A percentile compares a stretch with the other conserved stretches of the same genome.
These are phyloP conservation scores for Beris chalybata DNA, from an alignment of 2,888 invertebrate species.

Conservation along the genomic window DNA sequence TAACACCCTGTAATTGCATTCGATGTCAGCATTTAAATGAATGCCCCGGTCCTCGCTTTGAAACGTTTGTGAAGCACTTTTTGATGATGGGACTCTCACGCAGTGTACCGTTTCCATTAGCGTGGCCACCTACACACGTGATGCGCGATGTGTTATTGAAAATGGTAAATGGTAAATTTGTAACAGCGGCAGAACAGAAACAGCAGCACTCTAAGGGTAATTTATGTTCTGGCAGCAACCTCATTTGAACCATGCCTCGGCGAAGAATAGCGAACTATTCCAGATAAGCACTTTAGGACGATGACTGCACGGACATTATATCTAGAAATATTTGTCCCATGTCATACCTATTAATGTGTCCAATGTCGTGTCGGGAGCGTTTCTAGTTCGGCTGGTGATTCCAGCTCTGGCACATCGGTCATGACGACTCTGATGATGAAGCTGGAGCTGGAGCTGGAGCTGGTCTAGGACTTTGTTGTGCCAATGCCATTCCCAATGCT, in stretches of 20 bases:
- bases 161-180: no score
- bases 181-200: not conserved
- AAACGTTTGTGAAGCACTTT: constrained; percentile 1
- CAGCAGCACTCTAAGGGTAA: not conserved
- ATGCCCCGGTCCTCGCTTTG: not conserved
- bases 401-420: no score
- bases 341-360: no score
- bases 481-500: no score
- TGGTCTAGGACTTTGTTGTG: no score
- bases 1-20: constrained; percentile 26
- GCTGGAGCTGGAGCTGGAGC: no score
- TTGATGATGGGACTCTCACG: not conserved
- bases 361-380: no score
- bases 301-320: no score
- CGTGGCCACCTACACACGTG: not conserved
- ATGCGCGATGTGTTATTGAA: not conserved
- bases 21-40: constrained; percentile 13
- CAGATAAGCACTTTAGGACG: no score
- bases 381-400: no score
- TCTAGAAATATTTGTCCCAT: no score
- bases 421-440: no score
- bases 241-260: not conserved
- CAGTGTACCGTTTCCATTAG: constrained; percentile 17
- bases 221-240: not conserved
- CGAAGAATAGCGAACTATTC: not conserved